Base-by-base conservation (phyloP, 2,113 vertebrate genomes). In the Cranoglanis bouderius region DNA sequence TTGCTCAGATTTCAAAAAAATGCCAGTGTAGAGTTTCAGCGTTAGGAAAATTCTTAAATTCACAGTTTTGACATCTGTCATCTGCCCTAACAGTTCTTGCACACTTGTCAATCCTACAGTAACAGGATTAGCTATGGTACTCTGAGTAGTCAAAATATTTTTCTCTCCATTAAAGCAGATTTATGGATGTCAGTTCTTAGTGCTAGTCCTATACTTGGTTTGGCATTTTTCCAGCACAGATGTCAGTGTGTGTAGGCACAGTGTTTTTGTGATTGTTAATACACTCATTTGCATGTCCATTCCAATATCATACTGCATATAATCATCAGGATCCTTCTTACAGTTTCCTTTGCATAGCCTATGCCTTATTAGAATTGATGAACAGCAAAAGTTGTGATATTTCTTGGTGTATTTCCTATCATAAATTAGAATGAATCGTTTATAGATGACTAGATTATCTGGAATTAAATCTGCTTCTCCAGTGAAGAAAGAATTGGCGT, bases 31-130 rank as follows among this genome's bases (percentile, higher is more conserved):
- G 21, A 29, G 46, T 29, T 10, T 77, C 70, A 51, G 46, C 13
- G 6, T 80, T n/a, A 29, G 46, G 21, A n/a, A 32, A 74, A 74
- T 74, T 26, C 51, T 70, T 35, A 67, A 4, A 70, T 12, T 49
- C 18, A n/a, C 13, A 53, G n/a, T 51, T 85, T 85, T 72, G 49
- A 85, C 29, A 72, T 53, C 63, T 53, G 84, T 85, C 63, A 53
- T 13, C 29, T 53, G 19, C 13, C 35, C 16, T 55, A 40, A 24
- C 21, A 38, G 24, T 18, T 53, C 51, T 53, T 85, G 32, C 67
- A 57, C 32, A 57, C 53, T 40, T 55, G 67, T 74, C 84, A 85
- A 6, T 35, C 43, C 29, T 12, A 32, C 49, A 49, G 16, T 67
- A 24, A 84, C 3, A 46, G 40, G 43, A 46, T 84, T 84, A 53